Conservation (phyloP, 2,888 invertebrate species). For the Eupithecia abbreviata region DNA sequence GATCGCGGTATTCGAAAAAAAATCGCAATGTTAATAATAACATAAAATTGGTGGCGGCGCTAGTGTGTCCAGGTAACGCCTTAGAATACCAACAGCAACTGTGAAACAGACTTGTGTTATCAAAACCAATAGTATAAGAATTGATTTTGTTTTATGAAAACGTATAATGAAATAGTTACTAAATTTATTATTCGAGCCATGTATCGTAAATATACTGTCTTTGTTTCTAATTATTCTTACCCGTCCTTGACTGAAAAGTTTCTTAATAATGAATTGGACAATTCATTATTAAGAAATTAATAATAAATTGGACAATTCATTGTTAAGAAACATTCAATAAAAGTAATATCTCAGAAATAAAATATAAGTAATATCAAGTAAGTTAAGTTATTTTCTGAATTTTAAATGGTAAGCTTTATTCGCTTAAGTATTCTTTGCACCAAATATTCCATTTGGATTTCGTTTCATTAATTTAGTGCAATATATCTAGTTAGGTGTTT, state of each 20-base stretch:
- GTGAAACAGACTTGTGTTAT: background rate
- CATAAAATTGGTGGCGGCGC: background rate
- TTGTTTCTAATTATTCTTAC: background rate
- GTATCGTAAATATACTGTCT: background rate
- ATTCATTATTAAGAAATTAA: no score
- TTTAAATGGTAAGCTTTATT: slow-evolving; percentile 34
- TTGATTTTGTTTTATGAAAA: slow-evolving; percentile 14
- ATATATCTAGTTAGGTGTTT: slow-evolving; percentile 67
- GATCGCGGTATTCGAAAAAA: no score
- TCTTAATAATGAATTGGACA: background rate
- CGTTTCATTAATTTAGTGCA: slow-evolving; percentile 59
- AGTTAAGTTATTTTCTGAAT: slow-evolving; percentile 30
- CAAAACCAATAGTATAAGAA: slow-evolving; percentile 15
- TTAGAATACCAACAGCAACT: background rate
- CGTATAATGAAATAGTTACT: background rate
- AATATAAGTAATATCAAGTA: background rate
- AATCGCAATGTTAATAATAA: no score
- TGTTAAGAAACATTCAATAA: background rate
- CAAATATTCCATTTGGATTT: slow-evolving; percentile 56
- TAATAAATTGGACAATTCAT: no score
- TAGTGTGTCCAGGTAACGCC: background rate
- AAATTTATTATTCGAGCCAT: background rate
- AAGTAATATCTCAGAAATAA: background rate
- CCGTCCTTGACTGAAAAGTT: background rate
- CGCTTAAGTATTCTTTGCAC: slow-evolving; percentile 52